Conservation (phyloP, 2,888 invertebrate species). For the Caprella mutica region DNA sequence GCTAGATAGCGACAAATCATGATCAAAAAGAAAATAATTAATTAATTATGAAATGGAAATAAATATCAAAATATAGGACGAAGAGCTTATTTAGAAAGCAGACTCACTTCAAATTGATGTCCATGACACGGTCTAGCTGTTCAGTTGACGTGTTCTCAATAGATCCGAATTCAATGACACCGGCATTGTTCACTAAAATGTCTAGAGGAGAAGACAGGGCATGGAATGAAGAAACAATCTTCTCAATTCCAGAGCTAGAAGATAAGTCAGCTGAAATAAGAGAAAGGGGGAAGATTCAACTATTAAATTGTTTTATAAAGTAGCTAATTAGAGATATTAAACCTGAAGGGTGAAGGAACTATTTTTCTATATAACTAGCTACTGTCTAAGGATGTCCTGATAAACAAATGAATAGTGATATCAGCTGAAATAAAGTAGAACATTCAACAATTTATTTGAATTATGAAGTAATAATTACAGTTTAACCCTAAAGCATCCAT, state of each 20-base stretch:
- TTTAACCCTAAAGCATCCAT: too few relatives aligned
- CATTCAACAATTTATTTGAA: too few relatives aligned
- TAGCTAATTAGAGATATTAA: not conserved
- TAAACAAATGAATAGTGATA: too few relatives aligned
- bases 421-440: too few relatives aligned
- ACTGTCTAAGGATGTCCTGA: too few relatives aligned
- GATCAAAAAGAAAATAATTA: too few relatives aligned
- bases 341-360: too few relatives aligned
- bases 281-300: not conserved
- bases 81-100: not conserved
- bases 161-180: constrained; percentile 44
- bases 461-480: too few relatives aligned
- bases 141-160: constrained; percentile 44
- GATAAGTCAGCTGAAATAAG: constrained; percentile 34
- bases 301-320: too few relatives aligned
- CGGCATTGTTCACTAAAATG: constrained; percentile 43
- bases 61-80: not conserved
- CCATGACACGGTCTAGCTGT: constrained; percentile 45
- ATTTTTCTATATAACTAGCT: too few relatives aligned
- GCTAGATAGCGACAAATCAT: too few relatives aligned
- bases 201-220: constrained; percentile 37
- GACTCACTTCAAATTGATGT: constrained; percentile 44
- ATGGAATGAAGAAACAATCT: constrained; percentile 38
- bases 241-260: constrained; percentile 37
- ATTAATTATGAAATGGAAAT: too few relatives aligned